These are phyloP conservation scores for Heterotilapia buettikoferi DNA, from an alignment of 2,113 vertebrate genomes.

Conservation along the genomic window DNA sequence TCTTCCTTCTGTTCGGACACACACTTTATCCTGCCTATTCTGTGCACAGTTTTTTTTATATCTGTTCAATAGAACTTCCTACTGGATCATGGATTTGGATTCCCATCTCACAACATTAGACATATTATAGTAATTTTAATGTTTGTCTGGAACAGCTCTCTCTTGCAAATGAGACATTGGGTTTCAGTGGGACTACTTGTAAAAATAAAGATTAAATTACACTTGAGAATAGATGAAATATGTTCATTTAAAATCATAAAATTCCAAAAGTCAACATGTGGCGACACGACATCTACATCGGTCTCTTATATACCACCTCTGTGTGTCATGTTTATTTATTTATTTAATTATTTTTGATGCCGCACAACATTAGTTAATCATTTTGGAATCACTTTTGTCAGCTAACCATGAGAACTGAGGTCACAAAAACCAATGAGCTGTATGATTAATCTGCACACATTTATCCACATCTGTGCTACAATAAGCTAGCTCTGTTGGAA, in stretches of 20 bases:
- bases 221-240: not conserved
- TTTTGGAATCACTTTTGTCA: not conserved
- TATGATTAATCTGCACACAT: not conserved
- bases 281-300: accelerated
- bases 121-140: accelerated
- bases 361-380: not conserved
- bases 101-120: not conserved
- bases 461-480: not conserved
- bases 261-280: not conserved
- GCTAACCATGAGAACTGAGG: not conserved
- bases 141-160: not conserved
- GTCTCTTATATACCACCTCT: not conserved
- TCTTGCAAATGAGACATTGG: not conserved
- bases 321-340: not conserved
- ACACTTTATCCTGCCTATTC: not conserved
- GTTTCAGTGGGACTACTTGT: not conserved
- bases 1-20: not conserved
- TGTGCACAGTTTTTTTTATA: accelerated
- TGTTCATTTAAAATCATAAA: not conserved
- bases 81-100: not conserved
- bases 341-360: not conserved
- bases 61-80: accelerated
- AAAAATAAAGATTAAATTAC: not conserved
- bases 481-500: not conserved
- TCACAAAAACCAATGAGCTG: not conserved